Evolutionary conservation across 1,140 invertebrate genomes (phyloP), one percentile per base, ranked within the genome.

Genomic region (Leptoteleia sp.): DNA sequence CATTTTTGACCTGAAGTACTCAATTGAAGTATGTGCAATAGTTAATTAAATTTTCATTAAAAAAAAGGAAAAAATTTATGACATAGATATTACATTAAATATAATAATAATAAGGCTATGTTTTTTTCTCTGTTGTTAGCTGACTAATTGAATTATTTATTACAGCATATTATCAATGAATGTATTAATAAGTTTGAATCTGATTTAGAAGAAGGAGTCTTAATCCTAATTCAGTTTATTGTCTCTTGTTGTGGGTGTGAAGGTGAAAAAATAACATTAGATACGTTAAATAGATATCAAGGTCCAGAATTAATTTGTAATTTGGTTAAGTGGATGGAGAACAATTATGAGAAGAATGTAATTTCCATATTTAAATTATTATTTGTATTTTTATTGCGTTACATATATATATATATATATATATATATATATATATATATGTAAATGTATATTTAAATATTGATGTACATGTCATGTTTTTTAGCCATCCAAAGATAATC

Each of bases 161-260:
- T 64, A 0, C 5, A 65, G 64, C 8, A 16, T 13, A 48, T 29
- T 6, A 48, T 68, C 22, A 4, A 57, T 12, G 42, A 57, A 38
- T 68, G 50, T 42, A 48, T 57, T n/a, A 38, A 25, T 0, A 31
- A 38, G 27, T 57, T 17, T 31, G n/a, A 47, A 29, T 12, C 42
- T 12, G 42, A 57, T 8, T 1, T 12, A 16, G 22, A 31, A 5
- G 42, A 68, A 38, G 50, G 50, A 17, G 35, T 70, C 9, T 38
- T 70, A 4, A 16, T 22, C 15, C 13, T 70, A 8, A 15, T 70
- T 42, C 43, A 70, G 35, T 70, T 70, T 12, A 59, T 70, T 12
- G 17, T 52, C 1, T 40, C 43, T 25, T 50, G 52, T 27, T 70
- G 54, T 31, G 65, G 65, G 12, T 70, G 65, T 12, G 22, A 70